Conservation (phyloP, 2,888 invertebrate species). For the Biston stratarius region DNA sequence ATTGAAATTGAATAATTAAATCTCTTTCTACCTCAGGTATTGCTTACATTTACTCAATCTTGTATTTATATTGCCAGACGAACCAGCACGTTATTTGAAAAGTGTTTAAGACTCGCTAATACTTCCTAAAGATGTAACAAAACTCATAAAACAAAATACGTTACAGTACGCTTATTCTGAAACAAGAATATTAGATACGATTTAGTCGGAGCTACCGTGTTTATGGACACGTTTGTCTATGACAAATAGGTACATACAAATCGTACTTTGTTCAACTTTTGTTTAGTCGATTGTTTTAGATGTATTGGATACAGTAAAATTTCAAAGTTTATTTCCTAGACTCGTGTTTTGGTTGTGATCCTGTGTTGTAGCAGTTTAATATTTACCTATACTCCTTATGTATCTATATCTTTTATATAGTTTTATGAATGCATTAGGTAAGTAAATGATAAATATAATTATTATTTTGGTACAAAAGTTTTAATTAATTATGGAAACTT, state of each 20-base stretch:
- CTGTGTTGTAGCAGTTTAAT: background rate
- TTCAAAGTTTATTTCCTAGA: background rate
- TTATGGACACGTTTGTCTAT: background rate
- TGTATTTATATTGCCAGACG: too few species aligned
- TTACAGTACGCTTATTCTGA: background rate
- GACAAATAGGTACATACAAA: background rate
- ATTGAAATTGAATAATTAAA: too few species aligned
- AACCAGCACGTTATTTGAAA: too few species aligned
- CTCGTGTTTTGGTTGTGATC: background rate
- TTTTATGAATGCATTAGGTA: background rate
- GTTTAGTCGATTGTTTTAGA: too few species aligned
- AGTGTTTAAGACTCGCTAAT: background rate
- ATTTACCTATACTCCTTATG: background rate
- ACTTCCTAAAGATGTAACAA: background rate
- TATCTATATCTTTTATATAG: too few species aligned
- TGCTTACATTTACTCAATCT: too few species aligned
- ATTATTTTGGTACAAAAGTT: constrained; percentile 32
- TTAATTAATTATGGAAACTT: constrained; percentile 40
- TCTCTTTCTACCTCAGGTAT: too few species aligned
- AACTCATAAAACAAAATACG: background rate
- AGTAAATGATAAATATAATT: background rate
- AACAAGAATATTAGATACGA: background rate
- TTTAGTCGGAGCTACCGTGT: background rate
- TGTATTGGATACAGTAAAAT: background rate
- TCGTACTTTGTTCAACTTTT: background rate